Percentiles rank a stretch among this genome's conserved stretches.
Evolutionary conservation across 2,797 vertebrate species (phyloP).

Genomic region (Myotis findleyi): DNA sequence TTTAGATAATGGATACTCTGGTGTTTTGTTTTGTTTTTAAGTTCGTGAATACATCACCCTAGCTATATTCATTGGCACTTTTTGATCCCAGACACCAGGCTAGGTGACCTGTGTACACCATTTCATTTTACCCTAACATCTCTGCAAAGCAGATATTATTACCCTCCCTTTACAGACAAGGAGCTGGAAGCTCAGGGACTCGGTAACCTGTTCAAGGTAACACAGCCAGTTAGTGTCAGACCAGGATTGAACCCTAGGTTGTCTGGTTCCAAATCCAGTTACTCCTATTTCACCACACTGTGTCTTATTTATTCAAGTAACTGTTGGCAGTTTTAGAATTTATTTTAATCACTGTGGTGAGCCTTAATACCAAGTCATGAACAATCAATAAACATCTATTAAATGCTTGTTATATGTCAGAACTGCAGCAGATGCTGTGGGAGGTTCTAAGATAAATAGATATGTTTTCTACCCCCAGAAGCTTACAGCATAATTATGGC

Average conservation of each 20-base stretch:
- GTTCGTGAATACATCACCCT: neutral
- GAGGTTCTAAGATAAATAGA: neutral
- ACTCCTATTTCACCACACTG: neutral
- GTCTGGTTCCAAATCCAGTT: constrained; percentile 21
- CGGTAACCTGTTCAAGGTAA: neutral
- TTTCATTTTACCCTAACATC: neutral
- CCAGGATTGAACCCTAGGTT: neutral
- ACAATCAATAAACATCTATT: constrained; percentile 30
- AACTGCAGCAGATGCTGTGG: neutral
- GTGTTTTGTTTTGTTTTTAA: constrained; percentile 25
- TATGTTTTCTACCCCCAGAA: neutral
- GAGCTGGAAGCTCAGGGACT: neutral
- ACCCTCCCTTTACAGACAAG: neutral
- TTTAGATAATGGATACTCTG: neutral
- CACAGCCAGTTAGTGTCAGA: neutral
- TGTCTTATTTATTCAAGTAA: constrained; percentile 12
- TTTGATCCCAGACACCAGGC: neutral
- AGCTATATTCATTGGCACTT: neutral
- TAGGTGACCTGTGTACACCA: neutral
- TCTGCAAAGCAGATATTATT: neutral
- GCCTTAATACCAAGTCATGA: constrained; percentile 17
- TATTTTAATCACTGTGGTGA: constrained; percentile 40
- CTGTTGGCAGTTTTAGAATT: neutral
- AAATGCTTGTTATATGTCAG: neutral
- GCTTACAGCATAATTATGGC: neutral